These are phyloP conservation scores for Monochamus saltuarius DNA, from an alignment of 1,140 invertebrate species.

Conservation along the genomic window DNA sequence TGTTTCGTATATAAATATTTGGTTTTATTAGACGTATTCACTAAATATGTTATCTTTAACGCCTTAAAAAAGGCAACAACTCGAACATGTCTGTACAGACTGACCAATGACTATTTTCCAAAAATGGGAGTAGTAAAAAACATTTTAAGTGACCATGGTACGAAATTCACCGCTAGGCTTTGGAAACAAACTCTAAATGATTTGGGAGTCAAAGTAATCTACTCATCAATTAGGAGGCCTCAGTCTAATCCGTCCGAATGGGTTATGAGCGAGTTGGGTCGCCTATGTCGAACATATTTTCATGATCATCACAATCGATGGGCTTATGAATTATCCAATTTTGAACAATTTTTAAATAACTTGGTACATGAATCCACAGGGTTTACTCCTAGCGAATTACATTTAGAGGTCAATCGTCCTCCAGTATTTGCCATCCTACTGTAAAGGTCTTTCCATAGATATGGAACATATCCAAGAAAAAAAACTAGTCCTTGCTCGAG, in stretches of 20 bases:
- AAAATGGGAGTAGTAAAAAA: constrained; percentile 22
- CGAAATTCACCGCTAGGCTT: constrained; percentile 24
- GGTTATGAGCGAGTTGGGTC: constrained; percentile 41
- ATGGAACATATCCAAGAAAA: too few species aligned
- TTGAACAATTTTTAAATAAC: constrained; percentile 5
- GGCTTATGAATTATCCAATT: constrained; percentile 5
- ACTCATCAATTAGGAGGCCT: constrained; percentile 41
- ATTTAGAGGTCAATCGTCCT: neutral
- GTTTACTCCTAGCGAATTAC: constrained; percentile 8
- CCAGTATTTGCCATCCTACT: neutral
- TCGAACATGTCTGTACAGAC: constrained; percentile 21
- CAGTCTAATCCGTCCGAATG: constrained; percentile 39
- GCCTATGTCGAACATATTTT: constrained; percentile 34
- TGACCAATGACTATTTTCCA: constrained; percentile 28
- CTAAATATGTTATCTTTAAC: constrained; percentile 8
- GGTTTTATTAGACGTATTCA: constrained; percentile 6
- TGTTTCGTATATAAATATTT: too few species aligned
- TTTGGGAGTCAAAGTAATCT: constrained; percentile 27
- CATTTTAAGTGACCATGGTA: constrained; percentile 32
- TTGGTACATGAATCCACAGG: constrained; percentile 10
- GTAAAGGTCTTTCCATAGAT: neutral
- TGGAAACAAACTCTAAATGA: constrained; percentile 29
- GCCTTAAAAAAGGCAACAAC: constrained; percentile 8
- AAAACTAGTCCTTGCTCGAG: too few species aligned
- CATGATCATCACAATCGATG: constrained; percentile 1